These are phyloP conservation scores for Parnassius smintheus DNA, from an alignment of 2,888 invertebrate species.

Conservation along the genomic window DNA sequence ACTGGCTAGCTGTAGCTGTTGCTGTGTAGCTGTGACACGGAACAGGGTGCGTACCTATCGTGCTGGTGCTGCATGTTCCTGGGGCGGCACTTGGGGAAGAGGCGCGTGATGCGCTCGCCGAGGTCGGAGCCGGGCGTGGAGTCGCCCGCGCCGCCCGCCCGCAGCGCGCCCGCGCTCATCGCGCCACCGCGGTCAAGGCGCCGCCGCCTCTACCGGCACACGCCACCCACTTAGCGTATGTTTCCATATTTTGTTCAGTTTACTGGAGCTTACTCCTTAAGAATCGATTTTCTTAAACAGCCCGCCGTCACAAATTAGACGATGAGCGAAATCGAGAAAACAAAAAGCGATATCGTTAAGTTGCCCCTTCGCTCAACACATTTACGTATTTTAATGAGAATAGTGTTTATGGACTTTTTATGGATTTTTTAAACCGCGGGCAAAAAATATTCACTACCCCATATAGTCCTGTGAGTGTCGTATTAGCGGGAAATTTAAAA, in stretches of 20 bases:
- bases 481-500: too few species aligned
- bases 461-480: too few species aligned
- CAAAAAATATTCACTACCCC: too few species aligned
- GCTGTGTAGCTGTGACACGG: background rate
- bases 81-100: constrained; percentile 94
- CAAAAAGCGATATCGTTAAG: too few species aligned
- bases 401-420: too few species aligned
- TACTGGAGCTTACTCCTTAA: background rate
- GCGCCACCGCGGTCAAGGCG: constrained; percentile 64
- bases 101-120: constrained; percentile 89
- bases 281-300: too few species aligned
- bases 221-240: constrained; percentile 51
- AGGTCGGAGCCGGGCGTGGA: constrained; percentile 79
- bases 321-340: too few species aligned
- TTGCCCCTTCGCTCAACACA: too few species aligned
- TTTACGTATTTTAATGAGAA: too few species aligned
- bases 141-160: constrained; percentile 75
- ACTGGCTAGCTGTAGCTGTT: background rate
- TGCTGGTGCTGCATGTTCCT: constrained; percentile 78
- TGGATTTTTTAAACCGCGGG: too few species aligned
- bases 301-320: too few species aligned
- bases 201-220: constrained; percentile 66
- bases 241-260: constrained; percentile 19
- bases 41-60: constrained; percentile 53
- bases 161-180: constrained; percentile 75